phyloP scores from a whole-genome alignment of 2,113 vertebrate species.

The Acinonyx jubatus region DNA sequence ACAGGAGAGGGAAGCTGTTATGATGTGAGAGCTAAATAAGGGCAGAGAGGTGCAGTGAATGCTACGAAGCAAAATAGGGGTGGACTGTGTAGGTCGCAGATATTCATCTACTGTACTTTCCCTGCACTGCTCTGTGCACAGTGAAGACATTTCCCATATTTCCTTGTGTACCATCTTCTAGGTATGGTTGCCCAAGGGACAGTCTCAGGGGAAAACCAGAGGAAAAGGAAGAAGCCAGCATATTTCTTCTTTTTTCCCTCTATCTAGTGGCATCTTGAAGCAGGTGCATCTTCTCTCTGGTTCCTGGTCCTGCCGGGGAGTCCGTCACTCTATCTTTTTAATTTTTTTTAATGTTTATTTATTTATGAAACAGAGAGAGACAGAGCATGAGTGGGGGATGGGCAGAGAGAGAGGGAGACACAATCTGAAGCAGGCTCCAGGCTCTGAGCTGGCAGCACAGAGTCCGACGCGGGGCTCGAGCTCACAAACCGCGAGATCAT shows the following conservation, averaged over 20 bases:
- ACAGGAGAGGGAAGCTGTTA: neutral
- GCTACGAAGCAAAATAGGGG: neutral
- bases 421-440: too few species aligned
- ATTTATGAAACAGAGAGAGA: too few species aligned
- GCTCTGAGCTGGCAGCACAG: too few species aligned
- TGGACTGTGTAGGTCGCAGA: neutral
- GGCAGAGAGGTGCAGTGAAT: neutral
- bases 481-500: too few species aligned
- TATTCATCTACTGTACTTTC: neutral
- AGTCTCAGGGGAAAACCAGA: neutral
- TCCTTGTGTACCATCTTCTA: neutral
- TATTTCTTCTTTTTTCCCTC: neutral
- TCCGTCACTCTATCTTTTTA: neutral
- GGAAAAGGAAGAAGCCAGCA: neutral
- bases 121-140: neutral
- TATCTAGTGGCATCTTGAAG: neutral
- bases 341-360: too few species aligned
- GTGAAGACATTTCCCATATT: neutral
- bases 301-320: neutral
- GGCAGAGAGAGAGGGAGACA: too few species aligned
- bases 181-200: neutral
- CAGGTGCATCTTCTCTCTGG: neutral
- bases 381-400: too few species aligned
- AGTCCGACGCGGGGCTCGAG: too few species aligned
- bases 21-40: neutral